Evolutionary conservation across 2,888 invertebrate genomes (phyloP).

Genomic region (Amiota communis): DNA sequence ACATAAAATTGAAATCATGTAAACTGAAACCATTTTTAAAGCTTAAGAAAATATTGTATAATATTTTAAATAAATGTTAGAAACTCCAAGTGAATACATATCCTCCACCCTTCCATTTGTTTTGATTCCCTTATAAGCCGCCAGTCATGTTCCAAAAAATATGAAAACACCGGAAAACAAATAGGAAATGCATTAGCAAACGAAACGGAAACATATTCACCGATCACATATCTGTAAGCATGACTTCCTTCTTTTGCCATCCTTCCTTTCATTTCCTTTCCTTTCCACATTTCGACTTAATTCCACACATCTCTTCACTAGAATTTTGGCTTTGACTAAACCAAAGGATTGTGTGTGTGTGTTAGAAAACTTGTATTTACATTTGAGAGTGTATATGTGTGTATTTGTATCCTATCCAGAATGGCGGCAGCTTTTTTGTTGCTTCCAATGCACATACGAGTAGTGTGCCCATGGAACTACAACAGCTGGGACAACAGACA

Average conservation of each 20-base stretch:
- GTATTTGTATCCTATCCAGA: background rate
- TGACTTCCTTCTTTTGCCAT: slow-evolving; percentile 1
- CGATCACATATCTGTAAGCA: slow-evolving; percentile 61
- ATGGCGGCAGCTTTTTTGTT: slow-evolving; percentile 41
- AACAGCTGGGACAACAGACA: slow-evolving; percentile 18
- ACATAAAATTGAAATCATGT: too few relatives aligned
- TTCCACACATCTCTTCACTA: background rate
- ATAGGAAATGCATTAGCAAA: slow-evolving; percentile 71
- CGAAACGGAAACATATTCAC: slow-evolving; percentile 70
- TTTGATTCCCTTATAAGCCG: background rate
- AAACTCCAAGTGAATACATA: too few relatives aligned
- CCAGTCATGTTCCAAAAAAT: slow-evolving; percentile 7
- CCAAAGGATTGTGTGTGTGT: background rate
- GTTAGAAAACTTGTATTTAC: too few relatives aligned
- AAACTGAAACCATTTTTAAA: too few relatives aligned
- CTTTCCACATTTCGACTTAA: background rate
- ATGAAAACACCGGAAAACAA: slow-evolving; percentile 58
- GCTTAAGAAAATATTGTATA: too few relatives aligned
- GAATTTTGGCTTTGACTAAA: slow-evolving; percentile 40
- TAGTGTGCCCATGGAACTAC: slow-evolving; percentile 38
- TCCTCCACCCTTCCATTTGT: too few relatives aligned
- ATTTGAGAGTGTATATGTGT: slow-evolving; percentile 16
- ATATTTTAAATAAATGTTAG: too few relatives aligned
- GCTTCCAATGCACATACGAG: too few relatives aligned
- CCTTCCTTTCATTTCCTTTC: background rate